Evolutionary conservation across 2,888 invertebrate genomes (phyloP).

Genomic region (Eustalomyia histrio): DNA sequence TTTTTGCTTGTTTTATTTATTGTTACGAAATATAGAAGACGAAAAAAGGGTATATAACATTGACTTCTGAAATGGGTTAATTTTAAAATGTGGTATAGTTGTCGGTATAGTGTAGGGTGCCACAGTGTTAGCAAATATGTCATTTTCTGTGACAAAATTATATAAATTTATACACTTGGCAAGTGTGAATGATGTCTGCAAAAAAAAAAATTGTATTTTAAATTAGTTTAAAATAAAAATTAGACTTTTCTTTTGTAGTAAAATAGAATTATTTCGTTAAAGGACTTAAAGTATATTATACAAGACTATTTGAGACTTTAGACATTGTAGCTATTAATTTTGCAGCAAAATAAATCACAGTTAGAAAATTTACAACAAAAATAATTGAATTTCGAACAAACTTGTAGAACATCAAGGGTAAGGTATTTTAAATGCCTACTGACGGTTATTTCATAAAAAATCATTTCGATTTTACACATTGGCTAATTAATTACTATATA

Average conservation of each 20-base stretch:
- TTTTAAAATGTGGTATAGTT: conserved; percentile 45
- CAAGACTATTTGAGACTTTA: too few relatives aligned
- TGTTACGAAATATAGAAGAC: not conserved
- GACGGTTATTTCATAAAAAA: too few relatives aligned
- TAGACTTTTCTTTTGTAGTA: not conserved
- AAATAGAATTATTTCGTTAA: too few relatives aligned
- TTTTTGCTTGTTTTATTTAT: not conserved
- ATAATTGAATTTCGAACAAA: too few relatives aligned
- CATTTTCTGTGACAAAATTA: conserved; percentile 43
- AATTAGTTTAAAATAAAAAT: conserved; percentile 28
- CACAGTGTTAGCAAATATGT: conserved; percentile 32
- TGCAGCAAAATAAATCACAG: too few relatives aligned
- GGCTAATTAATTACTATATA: too few relatives aligned
- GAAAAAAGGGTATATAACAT: conserved; percentile 35
- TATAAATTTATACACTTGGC: conserved; percentile 36
- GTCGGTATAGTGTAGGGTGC: not conserved
- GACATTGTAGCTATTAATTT: too few relatives aligned
- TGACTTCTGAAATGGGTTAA: conserved; percentile 61
- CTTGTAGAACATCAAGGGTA: too few relatives aligned
- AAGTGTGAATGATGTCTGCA: conserved; percentile 49
- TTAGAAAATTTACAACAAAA: too few relatives aligned
- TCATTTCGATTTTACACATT: too few relatives aligned
- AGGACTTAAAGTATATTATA: too few relatives aligned
- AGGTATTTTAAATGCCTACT: too few relatives aligned
- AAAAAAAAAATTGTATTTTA: conserved; percentile 19